Conservation (phyloP, 1,140 invertebrate species). For the Pararge aegeria region DNA sequence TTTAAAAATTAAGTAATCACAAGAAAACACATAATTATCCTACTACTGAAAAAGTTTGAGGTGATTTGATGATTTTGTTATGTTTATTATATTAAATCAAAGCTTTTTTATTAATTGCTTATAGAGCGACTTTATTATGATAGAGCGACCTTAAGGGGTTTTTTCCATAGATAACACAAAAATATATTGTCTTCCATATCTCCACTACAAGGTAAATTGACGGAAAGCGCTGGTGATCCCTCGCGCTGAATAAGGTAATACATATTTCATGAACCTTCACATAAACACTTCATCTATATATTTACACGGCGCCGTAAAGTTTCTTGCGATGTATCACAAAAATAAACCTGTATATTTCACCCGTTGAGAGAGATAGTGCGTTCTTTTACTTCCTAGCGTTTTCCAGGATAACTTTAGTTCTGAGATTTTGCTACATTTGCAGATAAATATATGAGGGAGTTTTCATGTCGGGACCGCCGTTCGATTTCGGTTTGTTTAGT, state of each 20-base stretch:
- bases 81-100: too few species aligned
- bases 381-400: too few species aligned
- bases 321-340: conserved; percentile 4
- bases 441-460: too few species aligned
- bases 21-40: too few species aligned
- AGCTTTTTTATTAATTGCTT: too few species aligned
- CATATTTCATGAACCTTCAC: conserved; percentile 8
- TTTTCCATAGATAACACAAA: background rate
- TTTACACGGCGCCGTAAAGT: conserved; percentile 3
- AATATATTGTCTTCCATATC: background rate
- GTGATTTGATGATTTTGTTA: too few species aligned
- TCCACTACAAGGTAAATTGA: conserved; percentile 7
- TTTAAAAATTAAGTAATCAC: too few species aligned
- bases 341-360: background rate
- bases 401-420: background rate
- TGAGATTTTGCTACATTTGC: too few species aligned
- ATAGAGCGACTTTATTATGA: too few species aligned
- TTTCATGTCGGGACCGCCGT: too few species aligned
- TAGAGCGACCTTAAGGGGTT: background rate
- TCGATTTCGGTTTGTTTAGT: too few species aligned
- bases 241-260: conserved; percentile 6
- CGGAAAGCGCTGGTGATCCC: conserved; percentile 4
- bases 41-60: too few species aligned
- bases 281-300: conserved; percentile 13
- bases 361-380: background rate